Conservation (phyloP, 2,888 invertebrate species). For the Dasysyrphus tricinctus region DNA sequence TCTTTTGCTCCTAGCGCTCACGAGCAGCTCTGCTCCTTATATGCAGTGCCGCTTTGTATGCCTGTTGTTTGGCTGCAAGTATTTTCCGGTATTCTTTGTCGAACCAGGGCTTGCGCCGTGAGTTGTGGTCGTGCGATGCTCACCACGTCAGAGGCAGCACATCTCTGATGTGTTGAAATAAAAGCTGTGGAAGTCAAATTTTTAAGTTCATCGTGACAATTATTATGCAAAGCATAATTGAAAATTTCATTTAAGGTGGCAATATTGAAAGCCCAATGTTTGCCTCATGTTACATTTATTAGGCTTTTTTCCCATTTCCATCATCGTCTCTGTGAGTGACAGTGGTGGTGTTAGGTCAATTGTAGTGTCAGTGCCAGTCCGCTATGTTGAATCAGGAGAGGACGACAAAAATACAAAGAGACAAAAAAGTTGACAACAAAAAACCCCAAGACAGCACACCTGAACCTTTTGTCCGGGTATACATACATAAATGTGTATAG, state of each 20-base stretch:
- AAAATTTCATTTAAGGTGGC: neutral
- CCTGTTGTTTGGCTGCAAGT: too few relatives aligned
- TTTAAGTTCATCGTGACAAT: too few relatives aligned
- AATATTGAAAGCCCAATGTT: conserved; percentile 30
- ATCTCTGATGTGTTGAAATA: too few relatives aligned
- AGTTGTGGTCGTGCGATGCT: too few relatives aligned
- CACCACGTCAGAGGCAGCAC: too few relatives aligned
- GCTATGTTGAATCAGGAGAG: conserved; percentile 16
- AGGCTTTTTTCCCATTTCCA: conserved; percentile 36
- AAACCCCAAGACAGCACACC: conserved; percentile 57
- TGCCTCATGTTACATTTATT: conserved; percentile 56
- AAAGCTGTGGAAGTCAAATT: neutral
- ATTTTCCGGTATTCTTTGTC: too few relatives aligned
- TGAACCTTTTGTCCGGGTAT: conserved; percentile 48
- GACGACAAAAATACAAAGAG: conserved; percentile 12
- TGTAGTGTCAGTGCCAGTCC: conserved; percentile 59
- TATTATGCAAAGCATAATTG: neutral
- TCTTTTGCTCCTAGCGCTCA: too few relatives aligned
- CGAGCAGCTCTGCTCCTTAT: too few relatives aligned
- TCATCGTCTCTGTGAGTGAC: conserved; percentile 41
- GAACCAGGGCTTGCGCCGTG: too few relatives aligned
- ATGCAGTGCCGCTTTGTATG: too few relatives aligned
- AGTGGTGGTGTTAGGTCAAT: conserved; percentile 68
- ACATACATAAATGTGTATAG: neutral
- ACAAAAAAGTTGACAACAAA: conserved; percentile 41